Base-by-base conservation (phyloP, 92 coral and sea anemone genomes). In the Montipora capitata region DNA sequence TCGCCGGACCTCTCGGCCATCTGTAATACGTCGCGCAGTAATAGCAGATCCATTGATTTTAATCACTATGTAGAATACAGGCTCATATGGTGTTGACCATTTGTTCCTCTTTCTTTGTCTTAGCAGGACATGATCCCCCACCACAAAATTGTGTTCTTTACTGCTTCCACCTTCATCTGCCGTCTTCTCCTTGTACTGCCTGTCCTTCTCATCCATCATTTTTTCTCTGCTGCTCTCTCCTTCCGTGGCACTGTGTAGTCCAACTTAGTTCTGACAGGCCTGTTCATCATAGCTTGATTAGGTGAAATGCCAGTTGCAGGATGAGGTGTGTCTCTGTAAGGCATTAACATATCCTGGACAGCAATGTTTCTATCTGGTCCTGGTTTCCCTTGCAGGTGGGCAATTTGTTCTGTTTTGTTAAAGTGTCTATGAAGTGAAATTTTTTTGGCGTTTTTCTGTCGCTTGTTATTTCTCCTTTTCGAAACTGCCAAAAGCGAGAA, bases 101-200 rank as follows among this genome's bases (percentile, higher is more conserved):
- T 27, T 27, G 35, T 27, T 27, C 35, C 35, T 27, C 35, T 27
- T 27, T 27, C 35, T 27, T 27, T 27, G 35, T 27, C 35, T 64
- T 12, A 52, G 13, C 68, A 91, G 68, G 45, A 91, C 91, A 75
- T 91, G 77, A 77, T 92, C 92, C 49, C 90, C 92, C 63, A 83
- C 83, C 52, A 88, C 11, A 40, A 92, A 70, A 16, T 76, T 85
- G 68, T 27, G 35, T 27, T 27, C 35, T 27, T 27, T 27, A 27
- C 35, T 27, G 35, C 35, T 27, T 27, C 35, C n/a, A n/a, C n/a
- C n/a, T n/a, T n/a, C n/a, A n/a, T n/a, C n/a, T n/a, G n/a, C n/a
- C n/a, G n/a, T n/a, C n/a, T n/a, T n/a, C 79, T 17, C 52, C 88
- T 90, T 69, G 78, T 82, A 2, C 88, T 82, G 39, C 76, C 72